Percentiles rank a stretch among this genome's conserved stretches.
phyloP scores from a whole-genome alignment of 1,140 invertebrate species.

The Drosophila kurseongensis region DNA sequence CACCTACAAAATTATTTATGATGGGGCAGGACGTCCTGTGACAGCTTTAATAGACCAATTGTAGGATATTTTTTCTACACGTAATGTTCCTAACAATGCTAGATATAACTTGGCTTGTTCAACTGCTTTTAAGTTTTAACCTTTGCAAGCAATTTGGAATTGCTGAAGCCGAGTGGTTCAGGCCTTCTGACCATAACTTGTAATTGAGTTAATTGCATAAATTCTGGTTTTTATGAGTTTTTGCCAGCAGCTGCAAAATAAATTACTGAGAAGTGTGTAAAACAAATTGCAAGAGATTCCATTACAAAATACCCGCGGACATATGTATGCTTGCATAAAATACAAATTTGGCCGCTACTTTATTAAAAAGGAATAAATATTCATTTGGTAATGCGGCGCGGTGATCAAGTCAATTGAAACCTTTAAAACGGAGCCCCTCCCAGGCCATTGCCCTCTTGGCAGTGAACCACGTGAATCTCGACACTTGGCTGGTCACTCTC shows the following conservation, averaged over 20 bases:
- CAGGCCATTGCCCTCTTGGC: conserved; percentile 25
- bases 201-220: conserved; percentile 43
- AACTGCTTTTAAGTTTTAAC: conserved; percentile 41
- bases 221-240: conserved; percentile 23
- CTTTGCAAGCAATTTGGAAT: conserved; percentile 13
- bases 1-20: conserved; percentile 10
- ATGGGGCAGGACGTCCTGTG: conserved; percentile 3
- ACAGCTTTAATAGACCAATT: conserved; percentile 24
- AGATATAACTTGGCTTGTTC: neutral
- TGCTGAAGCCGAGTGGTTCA: conserved; percentile 5
- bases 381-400: conserved; percentile 9
- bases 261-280: conserved; percentile 32
- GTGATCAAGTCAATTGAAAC: conserved; percentile 10
- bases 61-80: conserved; percentile 1
- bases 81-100: neutral
- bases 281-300: conserved; percentile 37
- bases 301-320: conserved; percentile 21
- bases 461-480: conserved; percentile 30
- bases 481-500: conserved; percentile 30
- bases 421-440: conserved; percentile 8
- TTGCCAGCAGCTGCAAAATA: conserved; percentile 30
- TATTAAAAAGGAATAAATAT: conserved; percentile 48
- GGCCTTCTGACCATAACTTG: conserved; percentile 33
- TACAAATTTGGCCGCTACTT: conserved; percentile 13
- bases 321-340: conserved; percentile 6